A percentile compares a stretch with the other conserved stretches of the same genome.
Evolutionary conservation across 2,113 vertebrate genomes (phyloP).

Genomic region (Cyphotilapia sp.): DNA sequence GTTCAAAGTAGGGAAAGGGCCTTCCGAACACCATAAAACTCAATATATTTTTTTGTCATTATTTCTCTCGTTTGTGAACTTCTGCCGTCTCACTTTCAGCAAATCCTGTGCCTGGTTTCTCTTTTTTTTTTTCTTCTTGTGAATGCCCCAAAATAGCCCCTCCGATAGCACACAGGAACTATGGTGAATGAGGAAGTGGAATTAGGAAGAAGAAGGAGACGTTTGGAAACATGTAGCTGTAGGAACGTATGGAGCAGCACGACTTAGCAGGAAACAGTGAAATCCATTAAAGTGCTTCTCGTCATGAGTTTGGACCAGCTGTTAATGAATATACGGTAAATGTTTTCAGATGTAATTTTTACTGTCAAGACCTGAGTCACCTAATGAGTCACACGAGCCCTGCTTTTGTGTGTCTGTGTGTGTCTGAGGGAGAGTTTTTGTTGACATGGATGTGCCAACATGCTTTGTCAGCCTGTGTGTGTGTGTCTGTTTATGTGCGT

Average conservation of each 20-base stretch:
- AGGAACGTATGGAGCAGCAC: neutral
- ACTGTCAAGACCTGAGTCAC: slow-evolving; percentile 57
- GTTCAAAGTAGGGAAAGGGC: neutral
- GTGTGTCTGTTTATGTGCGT: slow-evolving; percentile 26
- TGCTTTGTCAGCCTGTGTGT: slow-evolving; percentile 19
- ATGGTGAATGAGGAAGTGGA: slow-evolving; percentile 43
- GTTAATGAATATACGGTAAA: slow-evolving; percentile 53
- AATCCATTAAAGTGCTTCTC: slow-evolving; percentile 36
- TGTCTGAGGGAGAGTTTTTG: slow-evolving; percentile 6
- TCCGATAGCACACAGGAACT: slow-evolving; percentile 7
- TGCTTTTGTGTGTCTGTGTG: neutral
- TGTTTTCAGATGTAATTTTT: slow-evolving; percentile 50
- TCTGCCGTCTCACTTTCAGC: neutral
- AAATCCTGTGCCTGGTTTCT: neutral
- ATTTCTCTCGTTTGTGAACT: neutral
- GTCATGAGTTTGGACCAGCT: slow-evolving; percentile 21
- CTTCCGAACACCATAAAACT: neutral
- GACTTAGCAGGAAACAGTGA: slow-evolving; percentile 1
- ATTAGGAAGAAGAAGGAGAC: slow-evolving; percentile 29
- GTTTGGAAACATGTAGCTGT: neutral
- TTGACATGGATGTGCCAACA: slow-evolving; percentile 39
- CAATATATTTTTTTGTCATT: neutral
- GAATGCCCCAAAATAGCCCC: slow-evolving; percentile 1
- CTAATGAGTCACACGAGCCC: slow-evolving; percentile 49
- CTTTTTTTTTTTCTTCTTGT: neutral